phyloP scores from a whole-genome alignment of 2,888 invertebrate species.

The Apamea monoglypha region DNA sequence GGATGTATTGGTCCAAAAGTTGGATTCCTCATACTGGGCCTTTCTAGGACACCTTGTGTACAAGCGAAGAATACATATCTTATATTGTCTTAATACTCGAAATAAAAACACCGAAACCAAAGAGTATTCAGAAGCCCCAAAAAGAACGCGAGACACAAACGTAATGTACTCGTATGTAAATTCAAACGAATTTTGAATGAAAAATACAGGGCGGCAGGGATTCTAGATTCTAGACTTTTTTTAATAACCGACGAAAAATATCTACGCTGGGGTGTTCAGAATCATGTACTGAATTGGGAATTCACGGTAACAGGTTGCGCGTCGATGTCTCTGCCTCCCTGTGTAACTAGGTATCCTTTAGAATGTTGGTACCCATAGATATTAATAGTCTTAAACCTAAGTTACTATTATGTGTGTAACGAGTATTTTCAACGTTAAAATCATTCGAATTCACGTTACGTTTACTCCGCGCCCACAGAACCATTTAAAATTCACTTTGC shows the following conservation, averaged over 20 bases:
- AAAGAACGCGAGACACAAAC: not conserved
- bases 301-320: no score
- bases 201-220: not conserved
- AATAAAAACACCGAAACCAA: constrained; percentile 7
- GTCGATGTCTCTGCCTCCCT: no score
- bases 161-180: not conserved
- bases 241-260: not conserved
- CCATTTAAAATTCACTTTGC: constrained; percentile 38
- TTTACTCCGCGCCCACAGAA: not conserved
- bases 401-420: not conserved
- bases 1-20: not conserved
- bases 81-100: not conserved
- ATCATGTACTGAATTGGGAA: not conserved
- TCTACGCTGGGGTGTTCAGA: not conserved
- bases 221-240: not conserved
- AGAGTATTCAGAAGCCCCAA: not conserved
- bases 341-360: not conserved
- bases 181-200: not conserved
- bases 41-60: not conserved
- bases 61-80: not conserved
- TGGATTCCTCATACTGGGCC: not conserved
- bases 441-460: not conserved
- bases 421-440: not conserved
- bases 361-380: not conserved
- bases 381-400: not conserved